Percentiles rank a stretch among this genome's conserved stretches.
Conservation (phyloP, 2,113 vertebrate genomes). For the Malurus elegans region DNA sequence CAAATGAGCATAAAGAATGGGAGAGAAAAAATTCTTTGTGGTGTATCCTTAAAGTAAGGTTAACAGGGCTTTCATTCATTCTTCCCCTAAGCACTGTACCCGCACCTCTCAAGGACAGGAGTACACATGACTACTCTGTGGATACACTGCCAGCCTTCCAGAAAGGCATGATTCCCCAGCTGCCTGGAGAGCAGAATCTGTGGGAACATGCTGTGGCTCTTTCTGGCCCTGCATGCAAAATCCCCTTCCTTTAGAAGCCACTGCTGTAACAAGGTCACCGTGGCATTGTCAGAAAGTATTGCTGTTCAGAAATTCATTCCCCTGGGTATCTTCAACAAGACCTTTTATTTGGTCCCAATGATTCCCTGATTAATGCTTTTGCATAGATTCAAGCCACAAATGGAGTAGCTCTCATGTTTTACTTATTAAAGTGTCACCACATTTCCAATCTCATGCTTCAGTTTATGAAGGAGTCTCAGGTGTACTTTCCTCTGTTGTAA, state of each 20-base stretch:
- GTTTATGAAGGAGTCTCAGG: neutral
- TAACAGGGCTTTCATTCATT: rapidly evolving
- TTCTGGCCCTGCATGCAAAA: neutral
- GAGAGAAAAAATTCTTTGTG: neutral
- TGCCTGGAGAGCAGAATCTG: neutral
- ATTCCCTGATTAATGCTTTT: neutral
- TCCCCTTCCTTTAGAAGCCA: neutral
- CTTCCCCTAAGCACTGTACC: neutral
- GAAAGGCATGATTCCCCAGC: neutral
- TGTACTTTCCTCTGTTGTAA: neutral
- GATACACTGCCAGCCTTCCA: neutral
- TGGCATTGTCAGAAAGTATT: neutral
- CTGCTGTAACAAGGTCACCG: no score
- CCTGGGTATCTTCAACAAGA: neutral
- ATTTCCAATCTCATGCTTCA: neutral
- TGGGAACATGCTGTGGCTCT: neutral
- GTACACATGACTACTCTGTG: rapidly evolving
- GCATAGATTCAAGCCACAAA: neutral
- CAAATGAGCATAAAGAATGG: neutral
- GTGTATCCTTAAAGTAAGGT: neutral
- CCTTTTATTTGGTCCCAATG: neutral
- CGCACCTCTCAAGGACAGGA: neutral
- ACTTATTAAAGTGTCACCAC: neutral
- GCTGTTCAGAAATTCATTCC: neutral
- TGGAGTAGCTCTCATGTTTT: rapidly evolving